Base-by-base conservation (phyloP, 2,113 vertebrate genomes). In the Hemiprocne comata region DNA sequence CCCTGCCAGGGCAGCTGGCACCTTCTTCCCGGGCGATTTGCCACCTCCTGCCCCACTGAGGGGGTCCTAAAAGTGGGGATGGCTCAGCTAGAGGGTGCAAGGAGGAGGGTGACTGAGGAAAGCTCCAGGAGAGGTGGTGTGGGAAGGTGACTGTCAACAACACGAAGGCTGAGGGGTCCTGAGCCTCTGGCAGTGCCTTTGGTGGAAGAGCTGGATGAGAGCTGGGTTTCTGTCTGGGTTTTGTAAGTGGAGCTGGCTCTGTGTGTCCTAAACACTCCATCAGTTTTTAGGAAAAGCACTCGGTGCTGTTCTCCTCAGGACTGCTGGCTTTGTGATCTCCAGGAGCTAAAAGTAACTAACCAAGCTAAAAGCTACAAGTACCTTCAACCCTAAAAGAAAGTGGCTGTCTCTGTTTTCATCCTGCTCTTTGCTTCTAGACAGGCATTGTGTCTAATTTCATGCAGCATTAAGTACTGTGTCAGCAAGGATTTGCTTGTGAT, bases 101-200 rank as follows among this genome's bases (percentile, higher is more conserved):
- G n/a, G 66, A 34, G 28, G 84, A 87, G 36, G 33, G 29, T 53
- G 62, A 29, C 14, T 48, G 74, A 74, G 40, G 48, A 85, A 70
- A 69, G 62, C 80, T 81, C 14, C 8, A 10, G 25, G 4, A 26
- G 23, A 5, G 11, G 26, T 17, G 54, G 33, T 44, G 70, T 54
- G 24, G 42, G 50, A 36, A 57, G 33, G 36, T 53, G 40, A 17
- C 34, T 69, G n/a, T 33, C 40, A 29, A 18, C 21, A 17, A 46
- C 2, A 1, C 5, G 34, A 44, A 67, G 46, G 25, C 10, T 54
- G 26, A 17, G 24, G 6, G 8, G 7, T 20, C 4, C 1, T 28
- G 21, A 81, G n/a, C 24, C 21, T 34, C 50, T 48, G 34, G n/a
- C 4, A 4, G n/a, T 50, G 36, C 48, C 25, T 53, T 38, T 3